phyloP scores from a whole-genome alignment of 2,113 vertebrate species.

The Nicator chloris region DNA sequence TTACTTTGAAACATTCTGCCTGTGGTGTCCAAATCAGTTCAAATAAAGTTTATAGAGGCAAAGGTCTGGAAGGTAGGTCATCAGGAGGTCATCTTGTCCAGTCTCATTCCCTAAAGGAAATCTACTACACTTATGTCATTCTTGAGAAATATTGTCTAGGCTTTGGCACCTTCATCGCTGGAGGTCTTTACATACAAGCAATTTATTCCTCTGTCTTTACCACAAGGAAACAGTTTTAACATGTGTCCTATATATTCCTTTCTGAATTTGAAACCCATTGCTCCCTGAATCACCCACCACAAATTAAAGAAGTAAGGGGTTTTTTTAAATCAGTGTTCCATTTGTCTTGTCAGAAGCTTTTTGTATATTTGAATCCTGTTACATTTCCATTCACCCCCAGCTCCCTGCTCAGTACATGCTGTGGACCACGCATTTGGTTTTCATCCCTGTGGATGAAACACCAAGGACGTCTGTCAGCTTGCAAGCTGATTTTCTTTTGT shows the following conservation, averaged over 20 bases:
- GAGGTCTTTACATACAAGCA: not conserved
- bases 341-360: not conserved
- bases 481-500: not conserved
- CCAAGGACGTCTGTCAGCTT: not conserved
- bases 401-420: not conserved
- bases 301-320: not conserved
- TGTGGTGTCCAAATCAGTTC: not conserved
- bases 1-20: not conserved
- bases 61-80: not conserved
- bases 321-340: not conserved
- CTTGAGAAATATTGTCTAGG: not conserved
- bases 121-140: not conserved
- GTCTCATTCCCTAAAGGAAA: not conserved
- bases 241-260: not conserved
- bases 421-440: not conserved
- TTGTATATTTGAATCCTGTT: not conserved
- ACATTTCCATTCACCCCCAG: fast-evolving
- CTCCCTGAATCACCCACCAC: not conserved
- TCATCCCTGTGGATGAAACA: not conserved
- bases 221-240: not conserved
- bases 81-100: not conserved
- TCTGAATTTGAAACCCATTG: not conserved
- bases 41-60: not conserved
- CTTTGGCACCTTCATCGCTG: not conserved
- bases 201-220: not conserved